phyloP scores from a whole-genome alignment of 1,140 invertebrate genomes.

The Nephotettix cincticeps region DNA sequence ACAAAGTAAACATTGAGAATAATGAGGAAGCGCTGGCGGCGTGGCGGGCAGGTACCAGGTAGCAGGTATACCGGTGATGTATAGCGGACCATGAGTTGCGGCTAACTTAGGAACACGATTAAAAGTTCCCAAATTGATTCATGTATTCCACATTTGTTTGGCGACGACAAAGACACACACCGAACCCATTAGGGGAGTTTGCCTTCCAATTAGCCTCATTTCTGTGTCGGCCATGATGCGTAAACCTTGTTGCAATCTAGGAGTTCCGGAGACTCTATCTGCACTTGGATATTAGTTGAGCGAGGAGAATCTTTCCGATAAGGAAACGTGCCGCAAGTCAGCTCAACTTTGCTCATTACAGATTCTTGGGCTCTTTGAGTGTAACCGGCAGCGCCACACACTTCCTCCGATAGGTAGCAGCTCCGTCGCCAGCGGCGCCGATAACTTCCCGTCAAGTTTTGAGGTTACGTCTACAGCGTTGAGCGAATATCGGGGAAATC shows the following conservation, averaged over 20 bases:
- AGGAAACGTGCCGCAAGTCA: constrained; percentile 23
- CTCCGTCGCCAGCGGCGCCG: no score
- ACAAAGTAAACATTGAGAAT: no score
- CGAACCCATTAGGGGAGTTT: background rate
- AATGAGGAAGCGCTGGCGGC: no score
- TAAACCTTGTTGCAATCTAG: no score
- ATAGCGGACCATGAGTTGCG: background rate
- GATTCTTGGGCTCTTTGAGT: constrained; percentile 27
- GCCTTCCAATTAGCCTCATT: background rate
- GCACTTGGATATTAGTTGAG: constrained; percentile 4
- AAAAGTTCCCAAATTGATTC: constrained; percentile 3
- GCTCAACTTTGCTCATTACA: constrained; percentile 26
- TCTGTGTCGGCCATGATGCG: background rate
- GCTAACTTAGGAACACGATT: constrained; percentile 11
- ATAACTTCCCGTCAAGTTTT: no score
- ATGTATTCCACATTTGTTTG: constrained; percentile 10
- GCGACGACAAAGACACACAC: background rate
- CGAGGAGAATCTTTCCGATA: constrained; percentile 9
- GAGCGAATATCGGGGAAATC: no score
- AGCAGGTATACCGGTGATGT: no score
- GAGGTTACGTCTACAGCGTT: no score
- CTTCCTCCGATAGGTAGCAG: no score
- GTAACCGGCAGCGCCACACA: background rate
- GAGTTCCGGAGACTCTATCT: no score
- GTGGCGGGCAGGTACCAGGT: no score